Evolutionary conservation across 1,140 invertebrate species (phyloP).

Genomic region (Drosophila oshimai): DNA sequence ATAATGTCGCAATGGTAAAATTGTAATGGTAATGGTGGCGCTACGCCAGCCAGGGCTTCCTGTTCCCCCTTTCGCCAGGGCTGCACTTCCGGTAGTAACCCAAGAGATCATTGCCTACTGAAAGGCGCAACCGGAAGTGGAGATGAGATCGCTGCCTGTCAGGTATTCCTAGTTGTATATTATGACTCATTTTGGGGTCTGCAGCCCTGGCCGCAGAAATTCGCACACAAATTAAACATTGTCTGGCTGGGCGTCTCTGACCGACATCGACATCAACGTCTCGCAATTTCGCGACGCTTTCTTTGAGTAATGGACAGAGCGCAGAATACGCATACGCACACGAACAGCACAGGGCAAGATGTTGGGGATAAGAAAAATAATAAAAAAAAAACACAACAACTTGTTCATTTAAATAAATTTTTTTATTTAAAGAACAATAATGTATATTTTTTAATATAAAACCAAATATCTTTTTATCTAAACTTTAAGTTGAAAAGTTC

Average conservation of each 20-base stretch:
- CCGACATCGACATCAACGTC: constrained; percentile 49
- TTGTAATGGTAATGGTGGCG: constrained; percentile 64
- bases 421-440: too few relatives aligned
- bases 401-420: too few relatives aligned
- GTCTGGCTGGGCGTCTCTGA: constrained; percentile 50
- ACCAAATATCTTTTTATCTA: too few relatives aligned
- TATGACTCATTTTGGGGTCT: neutral
- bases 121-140: constrained; percentile 14
- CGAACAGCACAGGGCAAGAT: neutral
- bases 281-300: constrained; percentile 37
- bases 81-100: constrained; percentile 7
- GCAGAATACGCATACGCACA: constrained; percentile 18
- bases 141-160: too few relatives aligned
- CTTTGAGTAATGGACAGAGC: constrained; percentile 60
- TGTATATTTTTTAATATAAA: too few relatives aligned
- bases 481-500: too few relatives aligned
- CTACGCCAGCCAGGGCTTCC: constrained; percentile 41
- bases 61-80: constrained; percentile 22
- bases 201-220: constrained; percentile 30
- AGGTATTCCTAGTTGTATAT: too few relatives aligned
- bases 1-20: constrained; percentile 66
- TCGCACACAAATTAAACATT: constrained; percentile 49
- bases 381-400: too few relatives aligned
- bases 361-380: neutral
- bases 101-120: constrained; percentile 45